Conservation (phyloP, 1,140 invertebrate genomes). For the Drosophila equinoxialis region DNA sequence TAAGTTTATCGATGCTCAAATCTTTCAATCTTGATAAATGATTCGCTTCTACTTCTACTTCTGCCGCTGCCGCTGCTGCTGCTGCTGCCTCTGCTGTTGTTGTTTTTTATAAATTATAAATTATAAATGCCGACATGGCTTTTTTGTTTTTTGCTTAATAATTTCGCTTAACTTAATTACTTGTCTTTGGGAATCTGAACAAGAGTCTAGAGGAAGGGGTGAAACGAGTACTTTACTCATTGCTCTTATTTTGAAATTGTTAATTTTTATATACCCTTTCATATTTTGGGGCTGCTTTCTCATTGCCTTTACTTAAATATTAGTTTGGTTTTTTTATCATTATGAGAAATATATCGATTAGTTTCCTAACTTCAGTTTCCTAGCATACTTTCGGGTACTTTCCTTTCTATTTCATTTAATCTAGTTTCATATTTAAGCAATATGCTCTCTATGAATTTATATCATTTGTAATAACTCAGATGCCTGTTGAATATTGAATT, state of each 20-base stretch:
- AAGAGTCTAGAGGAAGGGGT: background rate
- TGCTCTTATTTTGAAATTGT: background rate
- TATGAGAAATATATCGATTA: too few relatives aligned
- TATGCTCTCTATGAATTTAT: slow-evolving; percentile 1
- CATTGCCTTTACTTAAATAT: background rate
- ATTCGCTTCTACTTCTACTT: slow-evolving; percentile 18
- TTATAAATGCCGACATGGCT: slow-evolving; percentile 70
- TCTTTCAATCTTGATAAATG: slow-evolving; percentile 57
- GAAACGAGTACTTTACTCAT: background rate
- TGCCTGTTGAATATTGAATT: slow-evolving; percentile 12
- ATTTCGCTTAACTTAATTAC: slow-evolving; percentile 64
- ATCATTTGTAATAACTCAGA: slow-evolving; percentile 1
- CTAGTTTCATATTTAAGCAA: too few relatives aligned
- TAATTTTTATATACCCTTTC: background rate
- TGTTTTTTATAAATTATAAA: slow-evolving; percentile 72
- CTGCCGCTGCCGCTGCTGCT: background rate
- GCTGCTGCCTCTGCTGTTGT: slow-evolving; percentile 12
- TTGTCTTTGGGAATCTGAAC: slow-evolving; percentile 24
- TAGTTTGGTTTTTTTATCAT: too few relatives aligned
- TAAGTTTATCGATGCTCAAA: slow-evolving; percentile 77
- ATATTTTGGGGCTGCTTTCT: background rate
- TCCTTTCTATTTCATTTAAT: background rate
- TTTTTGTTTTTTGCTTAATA: slow-evolving; percentile 52
- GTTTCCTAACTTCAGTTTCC: background rate
- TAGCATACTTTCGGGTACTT: background rate